These are phyloP conservation scores for Corvus hawaiiensis DNA, from an alignment of 2,113 vertebrate species.

Conservation along the genomic window DNA sequence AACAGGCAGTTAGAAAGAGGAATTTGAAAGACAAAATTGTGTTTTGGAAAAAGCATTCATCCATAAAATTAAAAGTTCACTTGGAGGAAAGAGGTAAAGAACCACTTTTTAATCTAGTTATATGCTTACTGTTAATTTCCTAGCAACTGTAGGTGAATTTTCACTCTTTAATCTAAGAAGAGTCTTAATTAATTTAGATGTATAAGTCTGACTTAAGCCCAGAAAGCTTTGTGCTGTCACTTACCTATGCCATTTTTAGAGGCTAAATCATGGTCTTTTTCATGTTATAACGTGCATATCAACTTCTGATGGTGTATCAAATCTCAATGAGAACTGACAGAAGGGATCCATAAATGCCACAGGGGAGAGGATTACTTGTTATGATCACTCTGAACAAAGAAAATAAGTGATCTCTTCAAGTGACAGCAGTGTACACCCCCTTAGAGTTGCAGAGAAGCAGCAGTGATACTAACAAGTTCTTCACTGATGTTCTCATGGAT, in stretches of 20 bases:
- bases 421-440: not conserved
- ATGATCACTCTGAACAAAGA: not conserved
- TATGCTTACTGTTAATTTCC: not conserved
- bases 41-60: not conserved
- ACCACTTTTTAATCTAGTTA: not conserved
- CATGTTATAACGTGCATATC: not conserved
- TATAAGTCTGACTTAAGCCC: not conserved
- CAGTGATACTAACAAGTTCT: not conserved
- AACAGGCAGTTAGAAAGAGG: not conserved
- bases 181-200: not conserved
- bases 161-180: not conserved
- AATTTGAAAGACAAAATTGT: not conserved
- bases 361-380: not conserved
- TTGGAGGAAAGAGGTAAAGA: not conserved
- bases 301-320: not conserved
- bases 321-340: not conserved
- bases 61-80: not conserved
- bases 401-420: not conserved
- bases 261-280: not conserved
- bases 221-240: not conserved
- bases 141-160: not conserved
- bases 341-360: not conserved
- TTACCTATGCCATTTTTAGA: not conserved
- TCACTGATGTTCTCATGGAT: not conserved
- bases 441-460: not conserved